These are phyloP conservation scores for Leiothrix lutea DNA, from an alignment of 2,113 vertebrate species.

Conservation along the genomic window DNA sequence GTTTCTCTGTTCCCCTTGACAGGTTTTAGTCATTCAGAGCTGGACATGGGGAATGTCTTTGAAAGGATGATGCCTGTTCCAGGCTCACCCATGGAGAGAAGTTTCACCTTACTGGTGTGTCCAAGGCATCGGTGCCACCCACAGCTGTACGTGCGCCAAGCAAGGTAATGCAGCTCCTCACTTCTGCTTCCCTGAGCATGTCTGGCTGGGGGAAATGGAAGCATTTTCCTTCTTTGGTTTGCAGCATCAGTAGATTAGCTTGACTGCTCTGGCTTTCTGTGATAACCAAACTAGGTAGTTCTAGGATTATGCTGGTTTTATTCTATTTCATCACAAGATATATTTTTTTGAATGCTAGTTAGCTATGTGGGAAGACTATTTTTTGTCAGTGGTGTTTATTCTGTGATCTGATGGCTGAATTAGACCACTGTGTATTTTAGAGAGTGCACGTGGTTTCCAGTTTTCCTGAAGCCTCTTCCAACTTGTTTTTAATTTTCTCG, in stretches of 20 bases:
- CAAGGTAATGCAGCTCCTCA: slow-evolving; percentile 75
- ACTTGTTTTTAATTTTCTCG: neutral
- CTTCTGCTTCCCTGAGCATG: neutral
- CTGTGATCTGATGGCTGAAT: neutral
- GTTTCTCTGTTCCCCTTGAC: neutral
- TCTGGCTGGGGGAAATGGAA: neutral
- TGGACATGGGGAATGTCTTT: slow-evolving; percentile 75
- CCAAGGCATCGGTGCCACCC: slow-evolving; percentile 75
- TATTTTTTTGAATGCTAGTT: neutral
- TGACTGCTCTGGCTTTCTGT: neutral
- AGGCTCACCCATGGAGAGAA: neutral
- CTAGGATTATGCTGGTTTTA: neutral
- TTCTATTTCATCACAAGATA: neutral
- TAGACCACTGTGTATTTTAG: neutral
- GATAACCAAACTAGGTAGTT: neutral
- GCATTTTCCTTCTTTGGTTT: neutral
- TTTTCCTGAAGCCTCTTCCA: neutral
- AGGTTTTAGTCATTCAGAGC: slow-evolving; percentile 57
- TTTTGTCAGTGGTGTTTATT: neutral
- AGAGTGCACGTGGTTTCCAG: neutral
- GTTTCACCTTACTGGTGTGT: slow-evolving; percentile 71
- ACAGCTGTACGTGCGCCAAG: slow-evolving; percentile 75
- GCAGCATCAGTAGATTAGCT: neutral
- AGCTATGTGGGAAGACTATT: neutral
- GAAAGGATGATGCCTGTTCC: slow-evolving; percentile 60